Evolutionary conservation across 2,888 invertebrate species (phyloP), one percentile per base, ranked within the genome.

Genomic region (Endotricha flammealis): DNA sequence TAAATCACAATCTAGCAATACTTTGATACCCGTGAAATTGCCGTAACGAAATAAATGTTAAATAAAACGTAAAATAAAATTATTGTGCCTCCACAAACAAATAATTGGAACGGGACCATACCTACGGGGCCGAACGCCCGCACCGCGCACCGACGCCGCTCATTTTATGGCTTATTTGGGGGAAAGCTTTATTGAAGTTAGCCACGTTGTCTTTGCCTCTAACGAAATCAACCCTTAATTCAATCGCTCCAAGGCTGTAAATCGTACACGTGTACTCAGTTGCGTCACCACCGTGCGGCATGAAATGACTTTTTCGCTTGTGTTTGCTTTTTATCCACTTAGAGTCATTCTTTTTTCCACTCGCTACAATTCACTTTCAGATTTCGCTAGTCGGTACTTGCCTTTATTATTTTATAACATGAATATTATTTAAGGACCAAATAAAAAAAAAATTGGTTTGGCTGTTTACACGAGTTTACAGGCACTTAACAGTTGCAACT

Each of bases 51-150:
- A 85, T 86, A 86, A 86, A 86, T 85, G 85, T 85, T 86, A 81
- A 85, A 85, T 86, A 86, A 86, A 86, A 86, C 83, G 85, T 80
- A 82, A 83, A 86, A 85, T 82, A 86, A 86, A 86, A 85, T 83
- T 79, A 82, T 83, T 80, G 78, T 77, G 81, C 82, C 79, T 83
- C 81, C 83, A 75, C 82, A 83, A 85, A 85, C 85, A 86, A 83
- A 86, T 85, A 83, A 86, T 85, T 83, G 82, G 78, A 77, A 76
- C 74, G 76, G 81, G 81, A 75, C 64, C 62, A 59, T 62, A 65
- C 57, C 65, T 66, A 71, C 69, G 62, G 66, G 64, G 57, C 64
- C 57, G 64, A 63, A 66, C 68, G 70, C 70, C 68, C 70, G 77
- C 78, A 80, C 77, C 77, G 80, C 81, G 70, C 69, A 77, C 77